These are phyloP conservation scores for Hylaeus volcanicus DNA, from an alignment of 1,140 invertebrate species.

Conservation along the genomic window DNA sequence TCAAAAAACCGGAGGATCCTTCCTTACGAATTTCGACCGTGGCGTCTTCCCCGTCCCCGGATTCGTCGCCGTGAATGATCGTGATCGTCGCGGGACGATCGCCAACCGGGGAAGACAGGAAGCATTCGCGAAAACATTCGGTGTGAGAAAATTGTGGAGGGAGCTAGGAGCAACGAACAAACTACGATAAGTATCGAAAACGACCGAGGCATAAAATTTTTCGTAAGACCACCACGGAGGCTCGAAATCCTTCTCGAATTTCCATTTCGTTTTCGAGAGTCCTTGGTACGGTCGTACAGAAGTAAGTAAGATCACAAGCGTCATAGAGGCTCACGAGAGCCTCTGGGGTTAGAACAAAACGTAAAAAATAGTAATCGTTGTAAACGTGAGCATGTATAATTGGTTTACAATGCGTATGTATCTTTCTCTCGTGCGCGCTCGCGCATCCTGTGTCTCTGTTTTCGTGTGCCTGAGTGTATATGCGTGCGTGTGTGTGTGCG, in stretches of 20 bases:
- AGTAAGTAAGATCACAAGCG: conserved; percentile 81
- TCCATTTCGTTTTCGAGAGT: conserved; percentile 66
- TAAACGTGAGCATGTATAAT: conserved; percentile 51
- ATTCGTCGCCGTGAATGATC: conserved; percentile 19
- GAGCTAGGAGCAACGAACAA: neutral
- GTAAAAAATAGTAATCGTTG: conserved; percentile 64
- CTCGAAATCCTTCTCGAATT: conserved; percentile 55
- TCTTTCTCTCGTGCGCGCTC: neutral
- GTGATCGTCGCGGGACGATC: conserved; percentile 19
- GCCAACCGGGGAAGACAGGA: conserved; percentile 37
- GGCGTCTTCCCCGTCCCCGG: conserved; percentile 50
- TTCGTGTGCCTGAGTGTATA: too few species aligned
- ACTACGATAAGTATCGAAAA: conserved; percentile 18
- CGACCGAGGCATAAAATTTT: conserved; percentile 78
- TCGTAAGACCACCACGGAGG: conserved; percentile 67
- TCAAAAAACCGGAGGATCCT: conserved; percentile 72
- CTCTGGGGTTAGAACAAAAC: conserved; percentile 73
- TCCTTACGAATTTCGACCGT: conserved; percentile 29
- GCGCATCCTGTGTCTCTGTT: neutral
- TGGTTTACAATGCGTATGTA: conserved; percentile 9
- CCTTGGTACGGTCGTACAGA: conserved; percentile 66
- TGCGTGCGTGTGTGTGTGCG: neutral
- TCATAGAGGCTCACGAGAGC: conserved; percentile 69
- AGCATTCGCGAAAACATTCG: conserved; percentile 8
- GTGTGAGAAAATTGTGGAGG: neutral